A percentile compares a stretch with the other conserved stretches of the same genome.
Conservation (phyloP, 2,888 invertebrate species). For the Caenorhabditis uteleia region DNA sequence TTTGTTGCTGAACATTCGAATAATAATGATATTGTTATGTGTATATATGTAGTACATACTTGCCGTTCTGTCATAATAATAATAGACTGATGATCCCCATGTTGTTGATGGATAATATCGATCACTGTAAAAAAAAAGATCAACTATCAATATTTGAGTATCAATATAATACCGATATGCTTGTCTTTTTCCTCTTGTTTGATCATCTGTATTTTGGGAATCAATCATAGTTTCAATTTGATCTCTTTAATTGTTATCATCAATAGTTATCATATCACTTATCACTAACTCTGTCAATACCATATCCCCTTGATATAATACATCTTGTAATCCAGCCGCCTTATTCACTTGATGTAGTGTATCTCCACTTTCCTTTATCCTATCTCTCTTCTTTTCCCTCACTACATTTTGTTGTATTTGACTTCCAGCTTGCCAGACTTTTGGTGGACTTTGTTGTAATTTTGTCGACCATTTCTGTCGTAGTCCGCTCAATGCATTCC, state of each 20-base stretch:
- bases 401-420: background rate
- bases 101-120: constrained; percentile 47
- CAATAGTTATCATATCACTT: background rate
- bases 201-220: constrained; percentile 6
- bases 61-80: constrained; percentile 41
- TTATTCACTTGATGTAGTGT: constrained; percentile 44
- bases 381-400: constrained; percentile 31
- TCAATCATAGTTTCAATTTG: constrained; percentile 30
- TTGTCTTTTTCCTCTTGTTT: constrained; percentile 14
- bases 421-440: constrained; percentile 4
- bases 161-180: constrained; percentile 23
- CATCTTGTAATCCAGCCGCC: constrained; percentile 41
- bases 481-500: constrained; percentile 11
- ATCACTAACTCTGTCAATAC: constrained; percentile 41
- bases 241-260: constrained; percentile 6
- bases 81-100: constrained; percentile 48
- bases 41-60: constrained; percentile 21
- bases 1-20: constrained; percentile 30
- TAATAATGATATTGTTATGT: background rate
- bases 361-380: constrained; percentile 32
- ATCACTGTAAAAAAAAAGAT: constrained; percentile 21
- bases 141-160: background rate
- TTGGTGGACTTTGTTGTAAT: constrained; percentile 29
- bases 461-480: constrained; percentile 30
- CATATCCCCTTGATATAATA: constrained; percentile 56